A percentile compares a stretch with the other conserved stretches of the same genome.
Conservation (phyloP, 2,113 vertebrate species). For the Cebus imitator region DNA sequence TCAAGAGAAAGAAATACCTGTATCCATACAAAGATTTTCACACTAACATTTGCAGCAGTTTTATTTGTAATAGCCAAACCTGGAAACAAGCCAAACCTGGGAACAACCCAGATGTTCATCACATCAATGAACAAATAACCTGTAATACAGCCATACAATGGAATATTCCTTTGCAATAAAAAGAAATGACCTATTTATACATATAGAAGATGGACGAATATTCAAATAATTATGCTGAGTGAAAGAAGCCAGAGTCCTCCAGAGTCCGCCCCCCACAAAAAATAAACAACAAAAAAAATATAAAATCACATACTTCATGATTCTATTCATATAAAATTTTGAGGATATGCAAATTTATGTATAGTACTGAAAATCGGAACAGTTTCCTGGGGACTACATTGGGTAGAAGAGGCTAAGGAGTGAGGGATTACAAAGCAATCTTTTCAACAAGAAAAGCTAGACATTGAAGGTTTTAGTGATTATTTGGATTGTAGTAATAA, state of each 20-base stretch:
- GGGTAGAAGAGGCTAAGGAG: neutral
- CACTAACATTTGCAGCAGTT: neutral
- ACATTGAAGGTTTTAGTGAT: neutral
- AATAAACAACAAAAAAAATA: neutral
- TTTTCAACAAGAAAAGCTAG: neutral
- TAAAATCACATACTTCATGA: neutral
- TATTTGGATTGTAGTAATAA: neutral
- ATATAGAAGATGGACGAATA: neutral
- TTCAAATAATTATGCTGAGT: neutral
- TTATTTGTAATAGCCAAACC: neutral
- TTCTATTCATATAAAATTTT: too few species aligned
- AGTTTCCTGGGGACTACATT: neutral
- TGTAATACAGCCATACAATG: neutral
- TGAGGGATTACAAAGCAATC: neutral
- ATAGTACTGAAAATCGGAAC: neutral
- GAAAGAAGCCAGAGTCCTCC: neutral
- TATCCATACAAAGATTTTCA: neutral
- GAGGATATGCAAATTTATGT: neutral
- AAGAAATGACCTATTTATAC: neutral
- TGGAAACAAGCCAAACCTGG: neutral
- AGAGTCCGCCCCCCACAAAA: too few species aligned
- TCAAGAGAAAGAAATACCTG: neutral
- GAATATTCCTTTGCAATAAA: neutral
- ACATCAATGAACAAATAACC: neutral
- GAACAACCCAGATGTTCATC: neutral